These are phyloP conservation scores for Verasper variegatus DNA, from an alignment of 2,113 vertebrate species.

Conservation along the genomic window DNA sequence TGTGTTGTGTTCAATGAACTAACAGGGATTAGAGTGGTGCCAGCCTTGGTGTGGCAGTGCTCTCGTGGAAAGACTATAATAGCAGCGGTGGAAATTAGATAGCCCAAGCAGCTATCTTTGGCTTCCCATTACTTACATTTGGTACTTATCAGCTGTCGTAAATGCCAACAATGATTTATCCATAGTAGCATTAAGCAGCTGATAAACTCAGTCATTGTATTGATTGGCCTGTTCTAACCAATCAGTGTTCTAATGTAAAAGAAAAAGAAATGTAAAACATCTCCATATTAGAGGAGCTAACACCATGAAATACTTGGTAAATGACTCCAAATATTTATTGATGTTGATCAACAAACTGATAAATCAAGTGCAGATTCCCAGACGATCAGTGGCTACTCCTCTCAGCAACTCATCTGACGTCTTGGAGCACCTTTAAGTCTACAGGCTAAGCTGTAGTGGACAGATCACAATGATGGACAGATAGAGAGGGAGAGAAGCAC, in stretches of 20 bases:
- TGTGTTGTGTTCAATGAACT: neutral
- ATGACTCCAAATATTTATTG: neutral
- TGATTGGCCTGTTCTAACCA: neutral
- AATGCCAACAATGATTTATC: neutral
- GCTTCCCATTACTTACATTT: neutral
- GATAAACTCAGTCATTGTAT: neutral
- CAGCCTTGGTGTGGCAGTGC: neutral
- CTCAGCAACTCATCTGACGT: too few species aligned
- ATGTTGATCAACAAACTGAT: neutral
- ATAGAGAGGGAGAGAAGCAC: constrained; percentile 13
- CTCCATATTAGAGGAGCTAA: too few species aligned
- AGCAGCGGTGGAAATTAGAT: neutral
- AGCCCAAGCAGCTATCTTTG: neutral
- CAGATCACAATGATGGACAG: constrained; percentile 11
- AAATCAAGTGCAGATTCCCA: too few species aligned
- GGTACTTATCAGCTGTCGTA: neutral
- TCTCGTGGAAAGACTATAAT: neutral
- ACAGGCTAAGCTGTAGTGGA: too few species aligned
- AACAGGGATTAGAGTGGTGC: neutral
- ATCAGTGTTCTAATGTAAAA: neutral
- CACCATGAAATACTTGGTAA: neutral
- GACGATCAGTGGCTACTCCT: too few species aligned
- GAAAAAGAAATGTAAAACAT: neutral
- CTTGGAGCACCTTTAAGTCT: too few species aligned
- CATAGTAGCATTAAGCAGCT: neutral